Base-by-base conservation (phyloP, 2,113 vertebrate genomes). In the Pedionomus torquatus region DNA sequence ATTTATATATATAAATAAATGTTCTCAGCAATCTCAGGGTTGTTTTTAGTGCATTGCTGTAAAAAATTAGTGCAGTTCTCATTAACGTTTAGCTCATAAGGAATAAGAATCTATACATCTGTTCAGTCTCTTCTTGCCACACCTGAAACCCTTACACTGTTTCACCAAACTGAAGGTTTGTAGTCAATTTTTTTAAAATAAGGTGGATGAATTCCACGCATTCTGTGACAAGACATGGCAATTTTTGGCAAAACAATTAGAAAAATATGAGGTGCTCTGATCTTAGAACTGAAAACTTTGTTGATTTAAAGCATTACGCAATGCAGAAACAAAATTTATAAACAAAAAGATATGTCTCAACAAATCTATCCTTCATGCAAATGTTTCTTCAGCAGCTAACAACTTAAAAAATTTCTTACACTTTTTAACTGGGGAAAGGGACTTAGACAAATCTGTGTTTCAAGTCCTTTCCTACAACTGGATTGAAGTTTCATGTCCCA, bases 61-160 rank as follows among this genome's bases (percentile, higher is more conserved):
- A 99, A 99, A 98, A 98, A 98, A 98, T 98, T 99, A 99, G 99
- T 99, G 99, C 99, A 99, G 99, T 98, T 98, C 98, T 97, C 98
- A 98, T 98, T 98, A 97, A 98, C 98, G 97, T 97, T 98, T 97
- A 98, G 97, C 96, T 98, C 97, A 96, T 97, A 97, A 98, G 98
- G 98, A 99, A 98, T 98, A 98, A 99, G 98, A 98, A 98, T 95
- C 91, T 97, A 98, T 97, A 97, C 97, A 94, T 97, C 97, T 98
- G 93, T 97, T 98, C 96, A 97, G 96, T 97, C 92, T 97, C 94
- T 98, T 96, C 94, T 98, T 97, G 93, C 96, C 97, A 97, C 97
- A 95, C 98, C 98, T 95, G 97, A 98, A 97, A 97, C 78, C 91
- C 97, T 96, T 96, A 97, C 91, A 97, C 97, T 95, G 91, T 93